These are phyloP conservation scores for Hemaris fuciformis DNA, from an alignment of 2,888 invertebrate species.

Conservation along the genomic window DNA sequence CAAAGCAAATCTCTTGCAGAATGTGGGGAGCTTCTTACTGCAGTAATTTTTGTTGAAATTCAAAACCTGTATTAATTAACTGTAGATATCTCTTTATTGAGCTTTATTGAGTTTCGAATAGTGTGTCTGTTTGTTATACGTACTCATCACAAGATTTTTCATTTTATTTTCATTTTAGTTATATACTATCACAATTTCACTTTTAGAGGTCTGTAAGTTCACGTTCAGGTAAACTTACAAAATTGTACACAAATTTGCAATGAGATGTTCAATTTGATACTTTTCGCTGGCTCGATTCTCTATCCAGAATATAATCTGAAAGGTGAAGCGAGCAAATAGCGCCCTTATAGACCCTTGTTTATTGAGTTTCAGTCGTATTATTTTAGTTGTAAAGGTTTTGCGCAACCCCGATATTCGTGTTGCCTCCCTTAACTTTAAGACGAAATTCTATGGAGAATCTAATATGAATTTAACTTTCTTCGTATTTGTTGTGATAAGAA, in stretches of 20 bases:
- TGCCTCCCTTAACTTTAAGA: constrained; percentile 40
- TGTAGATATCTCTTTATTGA: neutral
- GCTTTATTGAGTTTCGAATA: neutral
- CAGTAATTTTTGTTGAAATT: neutral
- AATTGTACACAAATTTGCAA: neutral
- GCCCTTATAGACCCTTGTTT: constrained; percentile 32
- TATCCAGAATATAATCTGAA: neutral
- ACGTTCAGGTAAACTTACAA: too few relatives aligned
- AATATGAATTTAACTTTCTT: constrained; percentile 49
- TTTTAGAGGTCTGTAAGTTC: too few relatives aligned
- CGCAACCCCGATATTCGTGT: constrained; percentile 31
- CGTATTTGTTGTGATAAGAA: constrained; percentile 39
- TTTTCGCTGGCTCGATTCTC: neutral
- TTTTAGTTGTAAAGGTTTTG: constrained; percentile 37
- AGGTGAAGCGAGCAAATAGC: neutral
- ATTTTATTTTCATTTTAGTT: neutral
- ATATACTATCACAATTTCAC: too few relatives aligned
- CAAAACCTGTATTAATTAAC: neutral
- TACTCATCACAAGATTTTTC: neutral
- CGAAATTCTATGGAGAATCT: constrained; percentile 52
- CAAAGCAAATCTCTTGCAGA: too few relatives aligned
- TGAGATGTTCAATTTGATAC: neutral
- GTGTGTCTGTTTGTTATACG: neutral
- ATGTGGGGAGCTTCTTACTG: too few relatives aligned
- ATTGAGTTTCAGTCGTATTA: constrained; percentile 40